Percentiles rank a stretch among this genome's conserved stretches.
Conservation (phyloP, 2,797 vertebrate genomes). For the Antrozous pallidus region DNA sequence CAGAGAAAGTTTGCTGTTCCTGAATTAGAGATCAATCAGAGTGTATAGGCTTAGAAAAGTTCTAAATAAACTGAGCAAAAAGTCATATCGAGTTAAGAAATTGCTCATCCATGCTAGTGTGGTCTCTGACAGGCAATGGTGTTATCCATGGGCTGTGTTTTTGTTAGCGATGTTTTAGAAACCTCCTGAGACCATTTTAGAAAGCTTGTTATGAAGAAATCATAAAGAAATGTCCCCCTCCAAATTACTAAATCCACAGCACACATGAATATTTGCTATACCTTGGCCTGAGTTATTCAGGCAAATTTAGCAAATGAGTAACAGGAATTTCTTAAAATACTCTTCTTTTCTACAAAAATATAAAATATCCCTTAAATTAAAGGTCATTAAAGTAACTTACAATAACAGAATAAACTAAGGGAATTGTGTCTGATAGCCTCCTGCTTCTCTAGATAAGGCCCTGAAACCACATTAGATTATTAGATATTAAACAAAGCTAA, state of each 20-base stretch:
- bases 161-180: constrained; percentile 64
- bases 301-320: constrained; percentile 43
- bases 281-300: constrained; percentile 40
- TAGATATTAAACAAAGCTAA: constrained; percentile 15
- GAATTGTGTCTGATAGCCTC: neutral
- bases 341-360: constrained; percentile 2
- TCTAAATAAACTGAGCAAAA: constrained; percentile 60
- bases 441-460: constrained; percentile 22
- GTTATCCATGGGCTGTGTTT: constrained; percentile 55
- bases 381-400: constrained; percentile 17
- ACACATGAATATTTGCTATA: constrained; percentile 34
- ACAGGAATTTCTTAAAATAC: constrained; percentile 24
- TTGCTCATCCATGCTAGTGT: neutral
- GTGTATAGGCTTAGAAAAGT: constrained; percentile 52
- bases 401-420: constrained; percentile 26
- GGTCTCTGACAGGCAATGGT: constrained; percentile 10
- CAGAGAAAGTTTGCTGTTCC: constrained; percentile 1
- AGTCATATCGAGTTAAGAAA: constrained; percentile 54
- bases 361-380: constrained; percentile 42
- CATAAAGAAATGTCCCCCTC: constrained; percentile 3
- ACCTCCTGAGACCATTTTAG: constrained; percentile 31
- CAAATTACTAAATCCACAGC: constrained; percentile 30
- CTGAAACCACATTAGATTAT: constrained; percentile 13
- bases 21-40: constrained; percentile 48
- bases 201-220: constrained; percentile 49